Evolutionary conservation across 1,140 invertebrate genomes (phyloP).

Genomic region (Catajapyx aquilonaris): DNA sequence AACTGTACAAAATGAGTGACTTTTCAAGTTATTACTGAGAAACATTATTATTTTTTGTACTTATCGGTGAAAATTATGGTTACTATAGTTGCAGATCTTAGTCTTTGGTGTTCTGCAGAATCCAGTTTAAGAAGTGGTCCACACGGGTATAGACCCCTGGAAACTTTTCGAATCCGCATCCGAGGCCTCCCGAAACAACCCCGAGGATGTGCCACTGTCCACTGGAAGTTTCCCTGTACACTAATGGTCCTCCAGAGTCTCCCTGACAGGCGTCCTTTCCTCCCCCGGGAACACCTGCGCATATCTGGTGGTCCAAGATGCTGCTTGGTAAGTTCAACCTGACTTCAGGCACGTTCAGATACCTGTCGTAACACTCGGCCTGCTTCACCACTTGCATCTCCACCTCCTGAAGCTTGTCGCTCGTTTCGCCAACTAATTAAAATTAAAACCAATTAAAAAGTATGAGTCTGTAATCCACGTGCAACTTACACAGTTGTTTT

Average conservation of each 20-base stretch:
- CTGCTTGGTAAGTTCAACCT: neutral
- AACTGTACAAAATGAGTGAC: no score
- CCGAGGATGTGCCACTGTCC: conserved; percentile 43
- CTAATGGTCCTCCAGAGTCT: conserved; percentile 54
- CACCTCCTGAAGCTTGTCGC: neutral
- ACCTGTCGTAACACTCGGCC: neutral
- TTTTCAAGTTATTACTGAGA: no score
- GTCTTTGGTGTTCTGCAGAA: no score
- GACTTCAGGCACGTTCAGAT: neutral
- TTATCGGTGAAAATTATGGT: no score
- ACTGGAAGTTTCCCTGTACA: conserved; percentile 28
- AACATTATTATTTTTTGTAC: no score
- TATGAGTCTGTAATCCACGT: no score
- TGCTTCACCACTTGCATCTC: neutral
- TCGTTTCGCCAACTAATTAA: neutral
- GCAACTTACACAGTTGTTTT: conserved; percentile 1
- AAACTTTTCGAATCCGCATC: conserved; percentile 48
- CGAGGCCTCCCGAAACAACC: conserved; percentile 57
- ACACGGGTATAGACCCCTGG: conserved; percentile 66
- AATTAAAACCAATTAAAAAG: no score
- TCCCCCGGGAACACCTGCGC: conserved; percentile 47
- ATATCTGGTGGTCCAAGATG: conserved; percentile 24
- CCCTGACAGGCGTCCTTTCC: conserved; percentile 62
- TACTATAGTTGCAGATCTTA: no score
- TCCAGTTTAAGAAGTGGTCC: conserved; percentile 44